Base-by-base conservation (phyloP, 2,797 vertebrate species). In the Sebastes ruberrimus region DNA sequence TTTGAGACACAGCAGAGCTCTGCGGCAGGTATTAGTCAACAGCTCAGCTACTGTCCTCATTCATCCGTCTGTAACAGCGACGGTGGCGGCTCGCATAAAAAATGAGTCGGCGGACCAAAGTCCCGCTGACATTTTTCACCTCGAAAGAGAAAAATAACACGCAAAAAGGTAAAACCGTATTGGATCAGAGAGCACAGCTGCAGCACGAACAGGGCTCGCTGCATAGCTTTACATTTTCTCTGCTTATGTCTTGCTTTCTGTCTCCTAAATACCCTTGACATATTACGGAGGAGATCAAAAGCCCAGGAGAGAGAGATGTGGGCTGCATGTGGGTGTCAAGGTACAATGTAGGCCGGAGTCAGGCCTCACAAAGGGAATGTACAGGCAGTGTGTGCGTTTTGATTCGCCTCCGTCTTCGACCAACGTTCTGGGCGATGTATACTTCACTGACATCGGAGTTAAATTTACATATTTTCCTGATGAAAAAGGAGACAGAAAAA, bases 261-360 rank as follows among this genome's bases (percentile, higher is more conserved):
- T 87, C 89, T 81, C 83, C 76, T 87, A 90, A 93, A 88, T 14
- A 82, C 65, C 90, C 86, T 81, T 89, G 92, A 93, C 88, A 86
- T 87, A 75, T 83, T 61, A 83, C 14, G 49, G 62, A 85, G 78
- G 35, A 80, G 82, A 92, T 92, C 82, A 90, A 88, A 93, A 80
- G 86, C 67, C 69, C 74, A 64, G 73, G 55, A 76, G 52, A 75
- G 52, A 75, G 81, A 68, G 75, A 74, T 56, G 71, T 46, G 62
- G 76, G 64, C 71, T 72, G 56, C 4, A 16, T 57, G 78, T 33
- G 55, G 61, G 53, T 76, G 88, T 76, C 33, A 11, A 65, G 56
- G 62, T 74, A 70, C 67, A 82, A 80, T 56, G 59, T 78, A 35
- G 59, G 63, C 75, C 14, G 5, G 38, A 59, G 49, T 11, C 1